A percentile compares a stretch with the other conserved stretches of the same genome.
Conservation (phyloP, 2,113 vertebrate species). For the Orycteropus afer region DNA sequence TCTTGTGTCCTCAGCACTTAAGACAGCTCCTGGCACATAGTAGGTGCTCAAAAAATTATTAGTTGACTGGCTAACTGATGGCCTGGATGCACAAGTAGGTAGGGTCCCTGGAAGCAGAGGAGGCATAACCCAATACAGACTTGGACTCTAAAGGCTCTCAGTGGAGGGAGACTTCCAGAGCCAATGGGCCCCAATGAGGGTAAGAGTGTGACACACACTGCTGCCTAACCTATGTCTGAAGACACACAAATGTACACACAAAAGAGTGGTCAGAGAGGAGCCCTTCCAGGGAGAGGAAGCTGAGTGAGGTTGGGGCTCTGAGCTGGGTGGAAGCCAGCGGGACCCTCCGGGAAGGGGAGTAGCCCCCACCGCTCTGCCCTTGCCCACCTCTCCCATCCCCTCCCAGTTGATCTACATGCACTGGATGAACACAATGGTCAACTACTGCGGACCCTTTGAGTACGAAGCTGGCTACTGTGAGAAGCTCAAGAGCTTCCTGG, state of each 20-base stretch:
- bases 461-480: conserved; percentile 90
- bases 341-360: not conserved
- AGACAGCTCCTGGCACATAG: not conserved
- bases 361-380: accelerated
- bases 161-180: not conserved
- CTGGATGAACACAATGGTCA: conserved; percentile 97
- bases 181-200: accelerated
- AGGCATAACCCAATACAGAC: accelerated
- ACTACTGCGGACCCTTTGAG: conserved; percentile 93
- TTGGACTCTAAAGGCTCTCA: not conserved
- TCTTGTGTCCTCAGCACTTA: not conserved
- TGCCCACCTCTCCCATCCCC: accelerated
- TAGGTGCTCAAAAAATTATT: not conserved
- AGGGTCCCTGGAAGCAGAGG: not conserved
- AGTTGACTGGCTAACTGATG: not conserved
- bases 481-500: conserved; percentile 91
- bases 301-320: not conserved
- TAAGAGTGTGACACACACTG: accelerated
- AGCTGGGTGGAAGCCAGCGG: accelerated
- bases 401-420: conserved; percentile 95
- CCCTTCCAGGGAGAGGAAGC: not conserved
- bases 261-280: not conserved
- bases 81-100: accelerated
- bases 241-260: too few species aligned
- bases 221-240: too few species aligned